Evolutionary conservation across 1,140 invertebrate species (phyloP), one percentile per base, ranked within the genome.

Genomic region (Scaptomyza pallida): DNA sequence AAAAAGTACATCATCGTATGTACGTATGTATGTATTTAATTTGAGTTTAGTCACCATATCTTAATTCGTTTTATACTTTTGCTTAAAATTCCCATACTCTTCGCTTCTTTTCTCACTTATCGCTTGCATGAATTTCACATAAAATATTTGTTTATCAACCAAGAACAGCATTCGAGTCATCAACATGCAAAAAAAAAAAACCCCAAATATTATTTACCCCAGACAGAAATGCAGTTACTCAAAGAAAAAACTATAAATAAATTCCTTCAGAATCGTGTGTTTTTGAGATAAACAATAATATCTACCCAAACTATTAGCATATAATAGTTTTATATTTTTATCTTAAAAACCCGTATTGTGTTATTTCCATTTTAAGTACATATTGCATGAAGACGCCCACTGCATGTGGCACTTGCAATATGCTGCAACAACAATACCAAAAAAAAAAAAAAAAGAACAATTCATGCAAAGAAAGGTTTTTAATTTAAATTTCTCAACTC

Each of bases 401-500:
- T 55, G 52, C 52, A 43, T 55, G 37, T 55, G 52, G 45, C 71
- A 79, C 62, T 78, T 83, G 79, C 78, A 82, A 74, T 60, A 77
- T 65, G 62, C 63, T 68, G 52, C 59, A 72, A 37, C 48, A 56
- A 55, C 43, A 80, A 62, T 35, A 77, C 10, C 19, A 44, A 37
- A 40, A 51, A 13, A 65, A 47, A 23, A 54, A 48, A 43, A 74
- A 75, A 48, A 56, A 77, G 75, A 65, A 64, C 69, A 77, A 81
- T 77, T 85, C 67, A 86, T 70, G 82, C 82, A 85, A 85, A 85
- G n/a, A 30, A 85, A 85, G 81, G 81, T 85, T 85, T 85, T 85
- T 85, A 85, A 85, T 85, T 85, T 85, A 85, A 85, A 85, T 85
- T 85, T 85, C 81, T 86, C 75, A 62, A 81, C n/a, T n/a, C 33